Conservation (phyloP, 2,113 vertebrate species). For the Caranx melampygus region DNA sequence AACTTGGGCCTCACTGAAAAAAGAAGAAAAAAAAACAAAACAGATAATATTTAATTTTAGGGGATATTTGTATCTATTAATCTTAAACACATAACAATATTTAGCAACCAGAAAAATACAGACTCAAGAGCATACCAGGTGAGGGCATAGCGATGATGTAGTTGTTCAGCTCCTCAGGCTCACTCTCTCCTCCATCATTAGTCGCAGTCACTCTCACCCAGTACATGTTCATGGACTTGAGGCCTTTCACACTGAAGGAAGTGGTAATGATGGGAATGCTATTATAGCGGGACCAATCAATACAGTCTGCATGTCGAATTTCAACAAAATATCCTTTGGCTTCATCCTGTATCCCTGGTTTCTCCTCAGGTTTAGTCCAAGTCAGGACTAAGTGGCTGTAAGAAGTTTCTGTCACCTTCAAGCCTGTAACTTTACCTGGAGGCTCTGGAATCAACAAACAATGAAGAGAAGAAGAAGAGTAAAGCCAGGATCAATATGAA, state of each 20-base stretch:
- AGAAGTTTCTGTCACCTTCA: slow-evolving; percentile 86
- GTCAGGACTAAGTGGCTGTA: slow-evolving; percentile 85
- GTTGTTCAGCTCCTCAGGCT: slow-evolving; percentile 79
- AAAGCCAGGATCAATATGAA: not conserved
- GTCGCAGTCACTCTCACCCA: slow-evolving; percentile 86
- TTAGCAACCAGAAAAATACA: not conserved
- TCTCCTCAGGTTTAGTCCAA: slow-evolving; percentile 85
- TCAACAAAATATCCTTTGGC: slow-evolving; percentile 91
- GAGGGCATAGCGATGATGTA: slow-evolving; percentile 75
- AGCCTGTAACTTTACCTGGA: slow-evolving; percentile 85
- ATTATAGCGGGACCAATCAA: slow-evolving; percentile 87
- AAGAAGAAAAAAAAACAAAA: slow-evolving; percentile 11
- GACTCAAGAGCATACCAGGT: slow-evolving; percentile 75
- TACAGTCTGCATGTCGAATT: slow-evolving; percentile 77
- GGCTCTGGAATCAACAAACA: slow-evolving; percentile 75
- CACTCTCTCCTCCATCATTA: slow-evolving; percentile 84
- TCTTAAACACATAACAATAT: not conserved
- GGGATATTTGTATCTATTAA: not conserved
- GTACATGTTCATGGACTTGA: slow-evolving; percentile 84
- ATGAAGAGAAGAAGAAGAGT: not conserved
- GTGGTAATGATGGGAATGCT: slow-evolving; percentile 73
- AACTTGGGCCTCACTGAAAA: slow-evolving; percentile 88
- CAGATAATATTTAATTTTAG: not conserved
- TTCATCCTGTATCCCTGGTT: slow-evolving; percentile 76
- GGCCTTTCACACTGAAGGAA: slow-evolving; percentile 84